These are phyloP conservation scores for Lepidonotus clava DNA, from an alignment of 2,888 invertebrate species.

Conservation along the genomic window DNA sequence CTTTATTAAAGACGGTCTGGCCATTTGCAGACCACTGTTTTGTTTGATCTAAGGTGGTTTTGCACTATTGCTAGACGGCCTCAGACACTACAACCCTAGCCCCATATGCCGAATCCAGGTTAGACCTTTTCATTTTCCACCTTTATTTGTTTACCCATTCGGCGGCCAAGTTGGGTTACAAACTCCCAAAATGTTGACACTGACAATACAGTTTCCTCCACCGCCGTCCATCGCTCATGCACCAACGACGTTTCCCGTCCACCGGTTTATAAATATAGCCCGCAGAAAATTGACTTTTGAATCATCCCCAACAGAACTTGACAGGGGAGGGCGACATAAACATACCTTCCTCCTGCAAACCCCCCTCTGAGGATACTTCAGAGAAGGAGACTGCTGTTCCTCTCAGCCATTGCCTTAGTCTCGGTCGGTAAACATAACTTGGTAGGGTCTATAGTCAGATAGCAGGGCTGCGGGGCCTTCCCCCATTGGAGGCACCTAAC, in stretches of 20 bases:
- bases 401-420: neutral
- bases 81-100: neutral
- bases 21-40: neutral
- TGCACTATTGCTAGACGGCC: slow-evolving; percentile 10
- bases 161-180: slow-evolving; percentile 50
- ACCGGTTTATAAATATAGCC: slow-evolving; percentile 41
- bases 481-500: neutral
- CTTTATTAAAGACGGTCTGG: slow-evolving; percentile 13
- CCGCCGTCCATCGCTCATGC: neutral
- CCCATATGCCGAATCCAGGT: slow-evolving; percentile 2
- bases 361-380: slow-evolving; percentile 8
- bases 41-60: slow-evolving; percentile 27
- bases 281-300: slow-evolving; percentile 43
- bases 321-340: slow-evolving; percentile 44
- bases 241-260: neutral
- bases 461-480: neutral
- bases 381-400: neutral
- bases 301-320: neutral
- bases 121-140: slow-evolving; percentile 47
- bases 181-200: slow-evolving; percentile 44
- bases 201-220: slow-evolving; percentile 39
- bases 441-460: neutral
- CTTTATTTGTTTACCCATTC: slow-evolving; percentile 31
- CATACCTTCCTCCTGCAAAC: neutral
- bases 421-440: slow-evolving; percentile 16